A percentile compares a stretch with the other conserved stretches of the same genome.
phyloP scores from a whole-genome alignment of 2,888 invertebrate genomes.

The Schizaphis graminum region DNA sequence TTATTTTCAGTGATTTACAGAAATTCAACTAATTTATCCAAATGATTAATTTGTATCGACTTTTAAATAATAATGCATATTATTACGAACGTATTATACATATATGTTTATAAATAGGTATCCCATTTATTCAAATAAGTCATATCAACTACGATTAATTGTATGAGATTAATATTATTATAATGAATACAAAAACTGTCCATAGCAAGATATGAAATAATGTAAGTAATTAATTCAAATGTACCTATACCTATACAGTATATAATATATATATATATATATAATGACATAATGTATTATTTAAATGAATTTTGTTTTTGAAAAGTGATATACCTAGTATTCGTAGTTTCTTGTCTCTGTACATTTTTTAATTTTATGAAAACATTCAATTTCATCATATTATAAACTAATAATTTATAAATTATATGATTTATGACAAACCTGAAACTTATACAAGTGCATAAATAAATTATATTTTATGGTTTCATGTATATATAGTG shows the following conservation, averaged over 20 bases:
- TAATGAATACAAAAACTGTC: background rate
- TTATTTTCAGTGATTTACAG: background rate
- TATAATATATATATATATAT: too few species aligned
- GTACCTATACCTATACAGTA: background rate
- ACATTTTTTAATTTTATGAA: background rate
- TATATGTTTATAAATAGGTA: background rate
- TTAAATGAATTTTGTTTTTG: background rate
- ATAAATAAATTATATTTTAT: background rate
- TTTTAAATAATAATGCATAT: background rate
- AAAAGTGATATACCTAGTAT: background rate
- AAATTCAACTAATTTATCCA: background rate
- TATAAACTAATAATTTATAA: background rate
- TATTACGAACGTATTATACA: background rate
- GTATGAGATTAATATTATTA: background rate
- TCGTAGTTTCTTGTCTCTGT: background rate
- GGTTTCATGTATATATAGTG: background rate
- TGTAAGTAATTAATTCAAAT: background rate
- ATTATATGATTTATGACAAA: background rate
- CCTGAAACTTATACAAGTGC: background rate
- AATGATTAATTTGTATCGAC: background rate
- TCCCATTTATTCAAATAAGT: background rate
- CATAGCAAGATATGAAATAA: background rate
- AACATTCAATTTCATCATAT: background rate
- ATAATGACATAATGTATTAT: background rate
- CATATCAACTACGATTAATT: background rate